Conservation (phyloP, 2,797 vertebrate genomes). For the Dicrostonyx torquatus region DNA sequence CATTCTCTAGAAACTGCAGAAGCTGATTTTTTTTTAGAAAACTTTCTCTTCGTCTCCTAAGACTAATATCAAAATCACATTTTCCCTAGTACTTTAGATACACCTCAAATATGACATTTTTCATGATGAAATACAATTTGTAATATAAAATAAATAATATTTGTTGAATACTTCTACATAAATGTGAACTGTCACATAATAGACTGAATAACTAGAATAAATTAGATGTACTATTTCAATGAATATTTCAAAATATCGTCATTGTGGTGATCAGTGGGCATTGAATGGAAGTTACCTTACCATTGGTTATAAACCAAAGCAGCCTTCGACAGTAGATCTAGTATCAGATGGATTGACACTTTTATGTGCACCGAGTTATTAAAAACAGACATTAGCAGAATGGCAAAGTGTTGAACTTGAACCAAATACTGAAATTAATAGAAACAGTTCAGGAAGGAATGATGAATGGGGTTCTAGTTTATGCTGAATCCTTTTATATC, state of each 20-base stretch:
- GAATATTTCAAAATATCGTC: constrained; percentile 40
- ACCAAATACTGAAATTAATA: not conserved
- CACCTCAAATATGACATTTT: not conserved
- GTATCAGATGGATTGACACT: not conserved
- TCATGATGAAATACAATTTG: not conserved
- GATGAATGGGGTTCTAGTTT: not conserved
- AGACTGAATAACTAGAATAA: not conserved
- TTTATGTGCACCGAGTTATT: not conserved
- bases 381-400: not conserved
- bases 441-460: not conserved
- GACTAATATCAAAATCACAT: not conserved
- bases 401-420: not conserved
- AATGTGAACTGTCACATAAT: not conserved
- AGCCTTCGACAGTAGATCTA: not conserved
- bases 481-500: not conserved
- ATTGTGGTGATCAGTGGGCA: not conserved
- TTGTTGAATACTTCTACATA: not conserved
- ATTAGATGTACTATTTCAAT: not conserved
- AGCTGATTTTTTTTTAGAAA: not conserved
- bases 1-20: not conserved
- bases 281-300: not conserved
- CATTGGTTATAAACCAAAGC: not conserved
- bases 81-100: not conserved
- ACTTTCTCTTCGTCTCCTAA: not conserved
- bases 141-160: not conserved